Base-by-base conservation (phyloP, 2,888 invertebrate species). In the Bombylius discolor region DNA sequence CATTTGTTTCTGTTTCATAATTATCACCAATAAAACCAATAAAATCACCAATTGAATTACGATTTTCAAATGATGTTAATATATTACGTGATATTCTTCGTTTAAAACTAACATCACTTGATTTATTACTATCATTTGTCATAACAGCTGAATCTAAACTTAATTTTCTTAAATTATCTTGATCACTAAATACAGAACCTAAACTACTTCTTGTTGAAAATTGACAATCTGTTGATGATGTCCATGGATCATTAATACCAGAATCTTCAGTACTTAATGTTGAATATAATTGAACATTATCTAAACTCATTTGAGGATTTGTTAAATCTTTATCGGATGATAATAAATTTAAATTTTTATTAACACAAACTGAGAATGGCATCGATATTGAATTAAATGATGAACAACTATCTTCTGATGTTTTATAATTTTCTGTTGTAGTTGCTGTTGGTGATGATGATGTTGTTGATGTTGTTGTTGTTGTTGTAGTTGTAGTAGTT, bases 71-170 rank as follows among this genome's bases (percentile, higher is more conserved):
- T 62, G 70, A 78, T 68, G 73, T 73, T 56, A 68, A 75, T 62
- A 79, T 64, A 65, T 80, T 81, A 65, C 80, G 78, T 63, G 77
- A 79, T 49, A 80, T 78, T 65, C 81, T 72, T 4, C 81, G 72
- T 61, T 80, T 80, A 70, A 81, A 75, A 62, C 79, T 80, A 53
- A 79, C 78, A 62, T 77, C 78, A 66, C 79, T 80, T 5, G 75
- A 77, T 11, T 77, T 65, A 62, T 76, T 76, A 55, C 77, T 75
- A 42, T 76, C 76, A 54, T 44, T 47, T 31, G 31, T 47, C 12
- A 55, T 53, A 11, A 42, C 42, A 49, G 34, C n/a, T 4, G 66
- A 69, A 56, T 74, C 73, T 42, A 71, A 63, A 62, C 70, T 73
- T 49, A 66, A 65, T 60, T 70, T 71, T 53, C 72, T 65, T 57